Evolutionary conservation across 2,113 vertebrate genomes (phyloP).

Genomic region (Rhynchomys soricoides): DNA sequence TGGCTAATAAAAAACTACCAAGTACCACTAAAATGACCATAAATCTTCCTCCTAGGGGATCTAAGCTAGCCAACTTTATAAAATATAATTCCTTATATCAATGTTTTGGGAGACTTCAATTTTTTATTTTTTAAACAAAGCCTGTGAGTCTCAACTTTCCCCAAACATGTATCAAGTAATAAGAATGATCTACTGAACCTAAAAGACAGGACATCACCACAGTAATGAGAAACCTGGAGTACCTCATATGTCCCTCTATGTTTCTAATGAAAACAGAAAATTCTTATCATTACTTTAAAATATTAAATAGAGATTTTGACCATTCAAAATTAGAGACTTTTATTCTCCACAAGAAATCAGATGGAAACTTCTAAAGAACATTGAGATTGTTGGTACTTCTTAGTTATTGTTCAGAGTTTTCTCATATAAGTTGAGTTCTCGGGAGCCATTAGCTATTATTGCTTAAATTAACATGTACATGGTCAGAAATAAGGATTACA

Average conservation of each 20-base stretch:
- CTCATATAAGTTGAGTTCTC: constrained; percentile 48
- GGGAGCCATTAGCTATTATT: constrained; percentile 21
- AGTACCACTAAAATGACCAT: constrained; percentile 54
- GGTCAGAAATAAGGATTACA: constrained; percentile 48
- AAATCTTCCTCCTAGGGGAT: constrained; percentile 60
- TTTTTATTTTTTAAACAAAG: constrained; percentile 69
- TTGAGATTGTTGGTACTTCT: background rate
- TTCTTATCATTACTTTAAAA: background rate
- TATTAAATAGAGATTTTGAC: background rate
- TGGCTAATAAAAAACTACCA: constrained; percentile 69
- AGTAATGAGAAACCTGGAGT: constrained; percentile 39
- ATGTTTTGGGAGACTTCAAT: constrained; percentile 32
- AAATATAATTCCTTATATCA: constrained; percentile 56
- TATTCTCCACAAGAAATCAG: background rate
- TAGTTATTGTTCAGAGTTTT: constrained; percentile 18
- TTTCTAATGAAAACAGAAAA: constrained; percentile 53
- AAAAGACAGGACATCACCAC: constrained; percentile 25
- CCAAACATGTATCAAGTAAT: constrained; percentile 44
- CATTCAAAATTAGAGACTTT: constrained; percentile 11
- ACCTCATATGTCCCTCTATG: background rate
- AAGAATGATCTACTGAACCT: constrained; percentile 63
- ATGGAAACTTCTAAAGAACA: constrained; percentile 3
- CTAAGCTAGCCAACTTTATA: constrained; percentile 51
- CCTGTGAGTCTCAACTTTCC: constrained; percentile 52
- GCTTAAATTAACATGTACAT: background rate